Evolutionary conservation across 2,113 vertebrate genomes (phyloP).

Genomic region (Rattus rattus): DNA sequence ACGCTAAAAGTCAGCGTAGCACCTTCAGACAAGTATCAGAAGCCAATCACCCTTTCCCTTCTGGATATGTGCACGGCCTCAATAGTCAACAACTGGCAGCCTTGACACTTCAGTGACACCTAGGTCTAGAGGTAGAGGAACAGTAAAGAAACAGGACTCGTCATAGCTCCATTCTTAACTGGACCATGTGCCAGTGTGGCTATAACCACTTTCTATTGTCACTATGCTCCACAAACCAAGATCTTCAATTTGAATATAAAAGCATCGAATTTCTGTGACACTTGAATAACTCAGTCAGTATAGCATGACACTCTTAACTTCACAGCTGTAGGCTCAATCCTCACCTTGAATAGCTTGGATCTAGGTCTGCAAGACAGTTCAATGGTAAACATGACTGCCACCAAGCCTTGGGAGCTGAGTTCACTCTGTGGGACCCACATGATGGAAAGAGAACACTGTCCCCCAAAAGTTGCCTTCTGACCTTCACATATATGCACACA

Average conservation of each 20-base stretch:
- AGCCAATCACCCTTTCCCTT: background rate
- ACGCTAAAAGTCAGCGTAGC: background rate
- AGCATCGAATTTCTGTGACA: background rate
- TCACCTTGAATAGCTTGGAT: background rate
- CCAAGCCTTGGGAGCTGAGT: background rate
- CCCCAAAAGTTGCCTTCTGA: background rate
- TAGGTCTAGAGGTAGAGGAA: background rate
- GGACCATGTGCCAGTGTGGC: background rate
- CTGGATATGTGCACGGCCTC: background rate
- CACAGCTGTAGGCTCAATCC: background rate
- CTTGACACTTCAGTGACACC: background rate
- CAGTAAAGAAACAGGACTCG: rapidly evolving
- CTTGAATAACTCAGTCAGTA: background rate
- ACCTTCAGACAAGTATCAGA: background rate
- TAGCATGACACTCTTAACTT: background rate
- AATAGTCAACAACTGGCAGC: background rate
- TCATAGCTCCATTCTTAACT: background rate
- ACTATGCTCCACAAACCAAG: background rate
- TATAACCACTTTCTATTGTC: background rate
- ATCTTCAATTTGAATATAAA: background rate
- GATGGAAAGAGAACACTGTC: background rate
- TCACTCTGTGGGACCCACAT: background rate
- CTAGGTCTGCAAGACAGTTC: background rate
- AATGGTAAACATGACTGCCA: background rate
- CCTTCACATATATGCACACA: background rate